Evolutionary conservation across 2,113 vertebrate genomes (phyloP), one percentile per base, ranked within the genome.

Genomic region (Microcebus jonahi): DNA sequence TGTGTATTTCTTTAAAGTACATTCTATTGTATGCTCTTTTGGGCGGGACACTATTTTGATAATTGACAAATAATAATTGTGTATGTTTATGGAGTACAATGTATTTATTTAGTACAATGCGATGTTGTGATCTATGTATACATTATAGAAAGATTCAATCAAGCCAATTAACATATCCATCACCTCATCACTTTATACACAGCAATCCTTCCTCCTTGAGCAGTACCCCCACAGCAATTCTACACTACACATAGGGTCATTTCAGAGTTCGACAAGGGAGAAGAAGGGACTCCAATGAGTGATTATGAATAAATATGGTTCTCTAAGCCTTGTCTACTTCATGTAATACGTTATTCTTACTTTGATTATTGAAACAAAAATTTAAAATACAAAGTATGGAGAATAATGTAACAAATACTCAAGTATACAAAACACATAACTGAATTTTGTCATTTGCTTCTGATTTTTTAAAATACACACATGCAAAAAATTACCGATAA

Each of bases 371-470:
- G 67, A 48, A 92, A 77, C 42, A 97, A 71, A 48, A 27, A 15
- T 70, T 82, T 85, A 76, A 88, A 88, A 39, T 31, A 57, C 20
- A 73, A 91, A 80, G 10, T 53, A 86, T 31, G 81, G 57, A 89
- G 50, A 89, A 57, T 67, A 97, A 96, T 85, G 50, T 81, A 94
- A 48, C 45, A 39, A 93, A 68, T 42, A 91, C 42, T 55, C 23
- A 88, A 89, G 11, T 42, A 89, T 70, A 27, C 70, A 94, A 23
- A 95, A 36, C 73, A 83, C 15, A 75, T 53, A 85, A 85, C 8
- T 89, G 48, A 88, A 68, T 94, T 76, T 95, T 88, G 13, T 61
- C 29, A 45, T 91, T 94, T 83, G 27, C 42, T 76, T 96, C 39
- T 76, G 27, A 57, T 57, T 61, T 75, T 89, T 75, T 31, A 50